Percentiles rank a stretch among this genome's conserved stretches.
These are phyloP conservation scores for Trilocha varians DNA, from an alignment of 2,888 invertebrate species.

Conservation along the genomic window DNA sequence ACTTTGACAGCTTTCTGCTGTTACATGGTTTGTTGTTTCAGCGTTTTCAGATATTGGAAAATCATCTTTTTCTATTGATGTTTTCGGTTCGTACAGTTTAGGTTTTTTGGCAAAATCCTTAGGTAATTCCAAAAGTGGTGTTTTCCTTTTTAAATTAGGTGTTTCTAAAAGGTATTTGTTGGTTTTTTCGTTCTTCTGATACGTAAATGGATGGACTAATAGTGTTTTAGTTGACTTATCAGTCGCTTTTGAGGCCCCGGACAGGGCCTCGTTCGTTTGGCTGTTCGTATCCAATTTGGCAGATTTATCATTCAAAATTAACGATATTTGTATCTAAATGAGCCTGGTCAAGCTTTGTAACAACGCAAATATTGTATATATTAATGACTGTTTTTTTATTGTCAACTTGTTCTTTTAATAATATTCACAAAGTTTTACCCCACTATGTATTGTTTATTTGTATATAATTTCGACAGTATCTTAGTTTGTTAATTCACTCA, in stretches of 20 bases:
- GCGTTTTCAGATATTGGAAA: conserved; percentile 6
- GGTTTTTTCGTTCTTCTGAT: conserved; percentile 20
- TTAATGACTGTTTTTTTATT: no score
- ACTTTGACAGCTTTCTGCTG: conserved; percentile 10
- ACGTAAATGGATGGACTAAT: conserved; percentile 44
- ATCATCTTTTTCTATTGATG: conserved; percentile 6
- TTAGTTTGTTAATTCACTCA: no score
- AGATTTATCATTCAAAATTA: conserved; percentile 4
- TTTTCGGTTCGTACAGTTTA: conserved; percentile 25
- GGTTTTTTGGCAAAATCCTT: conserved; percentile 43
- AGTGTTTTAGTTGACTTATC: conserved; percentile 33
- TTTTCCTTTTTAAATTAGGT: conserved; percentile 51
- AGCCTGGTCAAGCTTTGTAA: no score
- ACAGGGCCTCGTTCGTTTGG: conserved; percentile 39
- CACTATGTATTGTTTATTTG: no score
- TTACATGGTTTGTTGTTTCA: conserved; percentile 1
- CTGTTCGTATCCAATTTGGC: conserved; percentile 59
- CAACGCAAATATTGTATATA: no score
- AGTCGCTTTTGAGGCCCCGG: conserved; percentile 37
- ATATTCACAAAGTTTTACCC: no score
- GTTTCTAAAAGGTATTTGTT: conserved; percentile 53
- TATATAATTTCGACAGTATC: no score
- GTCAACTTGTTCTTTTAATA: no score
- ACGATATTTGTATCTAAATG: no score
- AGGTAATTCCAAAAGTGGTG: conserved; percentile 48